Base-by-base conservation (phyloP, 2,113 vertebrate species). In the Brachyhypopomus gauderio region DNA sequence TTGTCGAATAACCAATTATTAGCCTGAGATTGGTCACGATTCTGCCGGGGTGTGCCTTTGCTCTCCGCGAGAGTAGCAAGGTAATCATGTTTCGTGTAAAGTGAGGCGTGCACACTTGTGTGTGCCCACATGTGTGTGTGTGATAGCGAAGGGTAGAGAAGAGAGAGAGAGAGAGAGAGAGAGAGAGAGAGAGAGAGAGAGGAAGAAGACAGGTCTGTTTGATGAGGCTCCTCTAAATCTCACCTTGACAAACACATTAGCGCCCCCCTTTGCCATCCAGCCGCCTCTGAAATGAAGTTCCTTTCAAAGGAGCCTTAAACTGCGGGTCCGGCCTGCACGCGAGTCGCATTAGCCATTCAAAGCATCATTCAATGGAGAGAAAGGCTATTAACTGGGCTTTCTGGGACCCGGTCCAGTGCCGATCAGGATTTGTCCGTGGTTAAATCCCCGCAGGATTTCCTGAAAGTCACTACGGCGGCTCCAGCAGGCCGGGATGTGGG, bases 321-420 rank as follows among this genome's bases (percentile, higher is more conserved):
- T 86, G 79, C 87, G 81, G 87, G 62, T 89, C 86, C 86, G 58
- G 86, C 63, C 3, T 1, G 5, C 88, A 88, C 88, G 87, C 78
- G 77, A 81, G 82, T 82, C 86, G 85, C 90, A 90, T 92, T 92
- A 91, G 80, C 83, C 59, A 92, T 92, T 93, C 92, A 91, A 89
- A 91, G 84, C 89, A 88, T 90, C 91, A 91, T 91, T 93, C 90
- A 91, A 82, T 83, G 85, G 88, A 91, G 78, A 89, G 88, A 90
- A 90, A 91, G 85, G 87, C 89, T 88, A 91, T 92, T 92, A 91
- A 91, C 45, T 14, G 45, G 45, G 45, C 45, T 52, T 52, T 91
- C 91, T 90, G 91, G 90, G 90, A 91, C 45, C 74, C 22, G 5
- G 77, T 91, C 90, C 89, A 92, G 89, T 86, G 89, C 87, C 79